phyloP scores from a whole-genome alignment of 2,888 invertebrate genomes.

The Spisula solida region DNA sequence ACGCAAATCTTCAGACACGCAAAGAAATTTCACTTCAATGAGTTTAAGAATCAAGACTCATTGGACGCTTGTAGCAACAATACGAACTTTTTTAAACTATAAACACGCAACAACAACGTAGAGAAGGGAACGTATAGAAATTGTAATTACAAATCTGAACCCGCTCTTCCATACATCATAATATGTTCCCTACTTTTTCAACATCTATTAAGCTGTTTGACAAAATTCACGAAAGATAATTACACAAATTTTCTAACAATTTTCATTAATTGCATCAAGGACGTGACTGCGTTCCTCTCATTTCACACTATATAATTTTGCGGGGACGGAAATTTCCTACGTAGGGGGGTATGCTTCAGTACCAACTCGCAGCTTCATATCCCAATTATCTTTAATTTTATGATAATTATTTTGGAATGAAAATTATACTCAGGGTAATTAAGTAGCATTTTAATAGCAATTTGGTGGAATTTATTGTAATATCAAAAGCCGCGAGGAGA shows the following conservation, averaged over 20 bases:
- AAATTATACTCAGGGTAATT: slow-evolving; percentile 47
- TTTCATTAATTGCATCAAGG: slow-evolving; percentile 19
- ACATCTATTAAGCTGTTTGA: neutral
- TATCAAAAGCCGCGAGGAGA: slow-evolving; percentile 19
- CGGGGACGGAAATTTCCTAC: slow-evolving; percentile 42
- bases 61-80: no score
- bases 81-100: no score
- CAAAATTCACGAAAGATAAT: slow-evolving; percentile 21
- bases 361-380: slow-evolving; percentile 17
- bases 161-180: neutral
- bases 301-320: slow-evolving; percentile 35
- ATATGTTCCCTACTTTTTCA: neutral
- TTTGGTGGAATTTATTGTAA: slow-evolving; percentile 15
- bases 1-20: slow-evolving; percentile 49
- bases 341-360: slow-evolving; percentile 1
- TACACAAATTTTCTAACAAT: slow-evolving; percentile 35
- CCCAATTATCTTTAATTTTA: slow-evolving; percentile 50
- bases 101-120: no score
- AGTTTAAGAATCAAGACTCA: neutral
- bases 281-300: neutral
- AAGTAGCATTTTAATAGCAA: slow-evolving; percentile 32
- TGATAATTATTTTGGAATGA: slow-evolving; percentile 45
- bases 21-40: slow-evolving; percentile 8
- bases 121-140: no score
- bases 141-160: neutral